phyloP scores from a whole-genome alignment of 2,113 vertebrate species.

The Corythornis madagascariensis region DNA sequence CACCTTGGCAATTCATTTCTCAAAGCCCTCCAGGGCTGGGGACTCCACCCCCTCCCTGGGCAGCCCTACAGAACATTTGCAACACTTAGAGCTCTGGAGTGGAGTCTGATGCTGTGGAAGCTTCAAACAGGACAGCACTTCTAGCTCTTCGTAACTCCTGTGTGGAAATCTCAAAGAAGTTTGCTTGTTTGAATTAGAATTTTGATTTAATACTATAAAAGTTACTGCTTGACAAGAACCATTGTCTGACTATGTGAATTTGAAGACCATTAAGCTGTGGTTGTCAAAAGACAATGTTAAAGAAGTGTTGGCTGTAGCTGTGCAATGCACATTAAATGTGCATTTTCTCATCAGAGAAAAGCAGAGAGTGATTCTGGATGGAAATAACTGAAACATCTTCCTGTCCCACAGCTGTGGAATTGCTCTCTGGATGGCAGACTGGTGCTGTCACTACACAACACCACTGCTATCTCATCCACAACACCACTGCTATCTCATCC shows the following conservation, averaged over 20 bases:
- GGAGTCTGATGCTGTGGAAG: not conserved
- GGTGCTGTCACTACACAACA: not conserved
- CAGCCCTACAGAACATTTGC: not conserved
- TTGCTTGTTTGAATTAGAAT: not conserved
- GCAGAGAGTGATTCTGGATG: not conserved
- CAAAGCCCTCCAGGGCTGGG: too few species aligned
- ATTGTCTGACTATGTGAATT: not conserved
- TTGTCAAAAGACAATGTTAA: not conserved
- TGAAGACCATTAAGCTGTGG: not conserved
- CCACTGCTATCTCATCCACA: not conserved
- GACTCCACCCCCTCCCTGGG: too few species aligned
- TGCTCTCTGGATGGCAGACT: not conserved
- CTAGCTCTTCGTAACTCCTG: not conserved
- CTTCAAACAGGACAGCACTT: not conserved
- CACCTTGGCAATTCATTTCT: too few species aligned
- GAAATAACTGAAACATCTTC: not conserved
- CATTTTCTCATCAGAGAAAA: not conserved
- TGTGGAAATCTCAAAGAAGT: not conserved
- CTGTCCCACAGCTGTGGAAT: not conserved
- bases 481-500: not conserved
- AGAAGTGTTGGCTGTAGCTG: not conserved
- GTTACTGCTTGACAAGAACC: not conserved
- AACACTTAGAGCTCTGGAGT: not conserved
- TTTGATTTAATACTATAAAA: conserved; percentile 15
- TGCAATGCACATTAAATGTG: not conserved